Conservation (phyloP, 2,797 vertebrate species). For the Pangasius mekongensis region DNA sequence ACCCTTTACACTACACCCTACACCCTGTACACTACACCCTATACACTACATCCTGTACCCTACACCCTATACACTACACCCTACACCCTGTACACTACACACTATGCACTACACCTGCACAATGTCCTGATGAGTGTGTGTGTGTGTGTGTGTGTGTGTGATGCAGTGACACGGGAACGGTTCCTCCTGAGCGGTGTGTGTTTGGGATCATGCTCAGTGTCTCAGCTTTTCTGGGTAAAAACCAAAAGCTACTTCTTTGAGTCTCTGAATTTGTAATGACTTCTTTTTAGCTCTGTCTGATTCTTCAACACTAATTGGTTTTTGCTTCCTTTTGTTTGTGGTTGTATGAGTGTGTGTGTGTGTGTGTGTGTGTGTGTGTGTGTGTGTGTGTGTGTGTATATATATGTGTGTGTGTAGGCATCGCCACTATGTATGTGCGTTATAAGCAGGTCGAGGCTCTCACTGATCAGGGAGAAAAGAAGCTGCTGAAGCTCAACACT, state of each 20-base stretch:
- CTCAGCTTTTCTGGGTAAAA: slow-evolving; percentile 84
- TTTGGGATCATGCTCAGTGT: slow-evolving; percentile 93
- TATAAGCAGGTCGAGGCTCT: slow-evolving; percentile 89
- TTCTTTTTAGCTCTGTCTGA: not conserved
- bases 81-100: too few species aligned
- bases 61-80: too few species aligned
- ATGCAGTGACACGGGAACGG: not conserved
- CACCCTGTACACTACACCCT: too few species aligned
- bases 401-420: slow-evolving; percentile 72
- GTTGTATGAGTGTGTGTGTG: too few species aligned
- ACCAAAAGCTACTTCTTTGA: not conserved
- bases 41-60: too few species aligned
- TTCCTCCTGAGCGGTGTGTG: slow-evolving; percentile 76
- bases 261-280: not conserved
- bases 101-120: not conserved
- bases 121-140: not conserved
- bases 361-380: not conserved
- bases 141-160: not conserved
- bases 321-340: too few species aligned
- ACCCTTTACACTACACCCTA: too few species aligned
- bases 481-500: slow-evolving; percentile 74
- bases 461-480: slow-evolving; percentile 58
- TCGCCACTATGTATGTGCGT: slow-evolving; percentile 87
- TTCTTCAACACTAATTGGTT: not conserved
- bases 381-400: slow-evolving; percentile 5